These are phyloP conservation scores for Sarcophilus harrisii DNA, from an alignment of 2,797 vertebrate species.

Conservation along the genomic window DNA sequence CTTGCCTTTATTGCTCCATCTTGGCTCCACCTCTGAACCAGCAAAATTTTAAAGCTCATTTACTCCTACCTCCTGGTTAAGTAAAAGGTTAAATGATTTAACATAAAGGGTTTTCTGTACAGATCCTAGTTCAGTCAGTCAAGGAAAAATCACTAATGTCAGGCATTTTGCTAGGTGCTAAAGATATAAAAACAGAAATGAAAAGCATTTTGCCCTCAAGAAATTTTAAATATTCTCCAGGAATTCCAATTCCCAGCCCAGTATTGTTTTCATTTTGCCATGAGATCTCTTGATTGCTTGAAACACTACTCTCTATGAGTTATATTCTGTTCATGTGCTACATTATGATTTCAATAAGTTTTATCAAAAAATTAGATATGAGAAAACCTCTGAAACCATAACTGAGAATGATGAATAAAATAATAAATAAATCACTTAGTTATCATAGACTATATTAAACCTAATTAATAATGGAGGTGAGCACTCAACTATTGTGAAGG, in stretches of 20 bases:
- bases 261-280: neutral
- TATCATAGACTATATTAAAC: constrained; percentile 28
- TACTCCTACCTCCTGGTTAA: too few species aligned
- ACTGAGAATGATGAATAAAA: constrained; percentile 53
- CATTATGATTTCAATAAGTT: constrained; percentile 40
- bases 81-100: too few species aligned
- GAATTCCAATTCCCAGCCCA: neutral
- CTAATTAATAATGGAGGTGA: constrained; percentile 27
- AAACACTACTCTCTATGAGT: neutral
- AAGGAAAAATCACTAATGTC: too few species aligned
- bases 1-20: too few species aligned
- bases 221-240: neutral
- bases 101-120: too few species aligned
- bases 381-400: constrained; percentile 44
- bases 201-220: neutral
- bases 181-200: neutral
- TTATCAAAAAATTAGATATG: constrained; percentile 49
- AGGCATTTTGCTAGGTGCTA: neutral
- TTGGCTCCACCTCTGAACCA: too few species aligned
- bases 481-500: neutral
- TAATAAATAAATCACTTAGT: constrained; percentile 57
- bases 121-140: too few species aligned
- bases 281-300: neutral
- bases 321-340: constrained; percentile 32
- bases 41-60: constrained; percentile 9